These are phyloP conservation scores for Oncopeltus fasciatus DNA, from an alignment of 1,140 invertebrate genomes.

Conservation along the genomic window DNA sequence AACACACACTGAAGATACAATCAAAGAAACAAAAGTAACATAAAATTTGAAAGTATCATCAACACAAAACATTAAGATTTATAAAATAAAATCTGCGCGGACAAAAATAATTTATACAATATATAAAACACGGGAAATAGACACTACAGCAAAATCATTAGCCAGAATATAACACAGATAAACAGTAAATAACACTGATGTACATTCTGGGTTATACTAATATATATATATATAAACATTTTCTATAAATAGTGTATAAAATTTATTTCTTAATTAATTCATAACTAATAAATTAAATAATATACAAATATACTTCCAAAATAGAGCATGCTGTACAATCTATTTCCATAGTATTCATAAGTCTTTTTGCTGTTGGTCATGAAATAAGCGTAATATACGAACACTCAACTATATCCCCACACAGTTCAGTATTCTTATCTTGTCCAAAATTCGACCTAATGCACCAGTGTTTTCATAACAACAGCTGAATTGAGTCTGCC, in stretches of 20 bases:
- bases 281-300: background rate
- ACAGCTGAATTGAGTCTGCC: background rate
- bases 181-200: background rate
- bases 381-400: conserved; percentile 15
- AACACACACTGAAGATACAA: background rate
- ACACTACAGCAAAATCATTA: conserved; percentile 13
- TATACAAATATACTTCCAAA: background rate
- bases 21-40: background rate
- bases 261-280: background rate
- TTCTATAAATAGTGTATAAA: background rate
- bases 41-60: background rate
- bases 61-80: background rate
- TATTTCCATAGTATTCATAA: background rate
- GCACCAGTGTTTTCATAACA: conserved; percentile 5
- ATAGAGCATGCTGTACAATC: conserved; percentile 14
- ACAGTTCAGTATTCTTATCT: background rate
- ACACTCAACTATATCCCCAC: conserved; percentile 5
- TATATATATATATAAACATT: too few relatives aligned
- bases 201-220: background rate
- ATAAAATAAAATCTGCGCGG: background rate
- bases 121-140: conserved; percentile 6
- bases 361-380: conserved; percentile 18
- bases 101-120: conserved; percentile 11
- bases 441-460: background rate
- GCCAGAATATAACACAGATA: background rate